Evolutionary conservation across 2,888 invertebrate species (phyloP).

Genomic region (Pterostichus niger): DNA sequence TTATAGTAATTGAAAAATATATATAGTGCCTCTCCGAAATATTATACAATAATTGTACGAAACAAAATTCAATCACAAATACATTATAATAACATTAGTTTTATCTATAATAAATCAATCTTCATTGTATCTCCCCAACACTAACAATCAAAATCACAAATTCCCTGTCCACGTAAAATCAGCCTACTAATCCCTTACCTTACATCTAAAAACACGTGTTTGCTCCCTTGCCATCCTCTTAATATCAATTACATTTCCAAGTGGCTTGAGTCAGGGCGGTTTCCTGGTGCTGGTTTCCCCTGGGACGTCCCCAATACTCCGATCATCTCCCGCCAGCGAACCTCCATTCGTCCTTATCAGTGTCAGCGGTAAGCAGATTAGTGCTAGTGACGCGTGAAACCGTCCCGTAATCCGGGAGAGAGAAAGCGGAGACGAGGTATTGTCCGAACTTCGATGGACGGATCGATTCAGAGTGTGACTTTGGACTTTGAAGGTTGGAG

Average conservation of each 20-base stretch:
- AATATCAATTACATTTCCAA: slow-evolving; percentile 41
- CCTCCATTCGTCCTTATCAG: slow-evolving; percentile 81
- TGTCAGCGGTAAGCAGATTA: slow-evolving; percentile 82
- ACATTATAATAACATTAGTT: neutral
- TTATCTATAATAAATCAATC: neutral
- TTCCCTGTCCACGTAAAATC: slow-evolving; percentile 5
- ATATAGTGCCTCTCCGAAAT: too few species aligned
- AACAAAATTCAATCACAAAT: too few species aligned
- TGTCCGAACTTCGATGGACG: slow-evolving; percentile 18
- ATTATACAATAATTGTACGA: too few species aligned
- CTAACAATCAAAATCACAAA: slow-evolving; percentile 8
- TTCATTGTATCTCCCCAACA: neutral
- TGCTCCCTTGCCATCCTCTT: slow-evolving; percentile 23
- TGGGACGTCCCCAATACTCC: slow-evolving; percentile 5
- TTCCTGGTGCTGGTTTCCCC: neutral
- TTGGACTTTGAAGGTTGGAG: neutral
- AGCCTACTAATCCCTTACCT: neutral
- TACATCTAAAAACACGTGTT: slow-evolving; percentile 34
- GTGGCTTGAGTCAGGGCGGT: neutral
- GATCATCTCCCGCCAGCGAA: slow-evolving; percentile 14
- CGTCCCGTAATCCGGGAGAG: slow-evolving; percentile 75
- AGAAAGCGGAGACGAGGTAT: slow-evolving; percentile 10
- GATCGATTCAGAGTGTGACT: too few species aligned
- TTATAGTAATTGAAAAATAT: too few species aligned
- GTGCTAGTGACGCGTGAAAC: slow-evolving; percentile 79